A percentile compares a stretch with the other conserved stretches of the same genome.
phyloP scores from a whole-genome alignment of 2,888 invertebrate species.

The Parnassius smintheus region DNA sequence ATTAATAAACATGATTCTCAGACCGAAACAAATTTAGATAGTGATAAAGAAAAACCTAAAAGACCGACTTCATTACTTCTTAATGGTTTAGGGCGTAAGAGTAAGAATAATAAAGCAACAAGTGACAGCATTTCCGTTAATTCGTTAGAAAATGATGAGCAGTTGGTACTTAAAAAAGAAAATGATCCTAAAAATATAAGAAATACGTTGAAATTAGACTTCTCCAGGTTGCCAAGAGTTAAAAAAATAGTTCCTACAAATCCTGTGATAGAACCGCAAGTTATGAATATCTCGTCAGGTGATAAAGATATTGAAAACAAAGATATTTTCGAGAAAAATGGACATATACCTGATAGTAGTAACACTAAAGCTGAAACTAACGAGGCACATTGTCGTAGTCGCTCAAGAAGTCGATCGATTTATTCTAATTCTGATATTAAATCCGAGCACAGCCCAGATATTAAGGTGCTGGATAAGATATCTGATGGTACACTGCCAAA shows the following conservation, averaged over 20 bases:
- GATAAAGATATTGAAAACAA: constrained; percentile 63
- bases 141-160: constrained; percentile 49
- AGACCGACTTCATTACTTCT: constrained; percentile 77
- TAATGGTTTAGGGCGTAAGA: constrained; percentile 78
- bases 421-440: constrained; percentile 77
- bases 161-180: constrained; percentile 53
- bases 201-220: constrained; percentile 83
- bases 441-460: constrained; percentile 57
- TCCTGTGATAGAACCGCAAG: constrained; percentile 78
- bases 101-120: constrained; percentile 69
- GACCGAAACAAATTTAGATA: constrained; percentile 43
- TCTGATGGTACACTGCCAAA: constrained; percentile 43
- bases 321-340: constrained; percentile 51
- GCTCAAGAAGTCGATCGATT: constrained; percentile 68
- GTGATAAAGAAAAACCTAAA: constrained; percentile 70
- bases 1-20: constrained; percentile 41
- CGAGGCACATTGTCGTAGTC: constrained; percentile 55
- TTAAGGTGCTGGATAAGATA: constrained; percentile 50
- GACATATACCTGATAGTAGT: constrained; percentile 47
- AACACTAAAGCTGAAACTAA: constrained; percentile 40
- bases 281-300: constrained; percentile 58
- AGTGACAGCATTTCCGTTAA: constrained; percentile 62
- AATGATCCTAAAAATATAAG: constrained; percentile 58
- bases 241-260: constrained; percentile 81
- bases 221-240: constrained; percentile 81